Evolutionary conservation across 2,888 invertebrate genomes (phyloP).

Genomic region (Nephrotoma guestfalica): DNA sequence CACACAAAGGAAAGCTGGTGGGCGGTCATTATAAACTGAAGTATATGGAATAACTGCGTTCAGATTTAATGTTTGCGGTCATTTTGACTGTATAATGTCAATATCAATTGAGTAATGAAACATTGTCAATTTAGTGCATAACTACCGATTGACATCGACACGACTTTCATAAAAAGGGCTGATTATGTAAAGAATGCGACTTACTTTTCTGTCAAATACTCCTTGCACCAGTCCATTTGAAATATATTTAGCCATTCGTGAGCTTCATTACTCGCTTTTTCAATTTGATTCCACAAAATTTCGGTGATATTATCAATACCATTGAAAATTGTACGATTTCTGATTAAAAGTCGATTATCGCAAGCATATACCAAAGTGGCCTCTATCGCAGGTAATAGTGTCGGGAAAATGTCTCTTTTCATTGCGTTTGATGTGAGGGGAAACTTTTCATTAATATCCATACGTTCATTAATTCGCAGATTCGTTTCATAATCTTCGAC

Average conservation of each 20-base stretch:
- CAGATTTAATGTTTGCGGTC: too few relatives aligned
- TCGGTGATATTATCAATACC: conserved; percentile 6
- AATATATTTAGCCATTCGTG: not conserved
- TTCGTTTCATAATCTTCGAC: not conserved
- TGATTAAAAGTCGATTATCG: not conserved
- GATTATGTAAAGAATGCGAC: not conserved
- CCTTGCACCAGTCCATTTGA: not conserved
- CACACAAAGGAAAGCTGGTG: too few relatives aligned
- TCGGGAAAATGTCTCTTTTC: not conserved
- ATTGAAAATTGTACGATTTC: conserved; percentile 4
- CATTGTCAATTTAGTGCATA: too few relatives aligned
- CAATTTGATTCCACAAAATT: conserved; percentile 3
- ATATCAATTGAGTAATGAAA: too few relatives aligned
- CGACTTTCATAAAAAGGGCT: too few relatives aligned
- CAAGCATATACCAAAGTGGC: not conserved
- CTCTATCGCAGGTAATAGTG: not conserved
- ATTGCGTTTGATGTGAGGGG: not conserved
- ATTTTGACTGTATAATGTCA: too few relatives aligned
- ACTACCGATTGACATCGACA: too few relatives aligned
- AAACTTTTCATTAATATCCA: not conserved
- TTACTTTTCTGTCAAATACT: not conserved
- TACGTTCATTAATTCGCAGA: not conserved
- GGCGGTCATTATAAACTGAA: too few relatives aligned
- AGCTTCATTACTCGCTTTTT: not conserved
- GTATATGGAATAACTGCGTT: too few relatives aligned